These are phyloP conservation scores for Genyomyrus donnyi DNA, from an alignment of 2,113 vertebrate genomes.

Conservation along the genomic window DNA sequence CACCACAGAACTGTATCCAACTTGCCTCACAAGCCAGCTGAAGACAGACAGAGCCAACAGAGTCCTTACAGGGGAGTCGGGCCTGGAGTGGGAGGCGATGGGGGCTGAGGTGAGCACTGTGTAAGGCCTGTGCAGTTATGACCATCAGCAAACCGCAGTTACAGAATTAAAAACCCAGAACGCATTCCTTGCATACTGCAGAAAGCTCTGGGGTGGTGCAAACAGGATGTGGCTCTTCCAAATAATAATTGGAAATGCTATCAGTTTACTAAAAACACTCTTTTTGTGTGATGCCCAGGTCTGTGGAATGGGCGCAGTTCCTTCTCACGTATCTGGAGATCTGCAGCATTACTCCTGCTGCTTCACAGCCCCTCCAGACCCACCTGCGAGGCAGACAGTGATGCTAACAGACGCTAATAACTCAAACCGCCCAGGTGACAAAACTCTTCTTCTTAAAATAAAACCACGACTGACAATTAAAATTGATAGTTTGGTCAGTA, in stretches of 20 bases:
- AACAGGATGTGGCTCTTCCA: not conserved
- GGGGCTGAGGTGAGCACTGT: not conserved
- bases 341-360: not conserved
- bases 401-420: not conserved
- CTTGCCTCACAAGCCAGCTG: not conserved
- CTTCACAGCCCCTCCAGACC: not conserved
- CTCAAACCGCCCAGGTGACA: not conserved
- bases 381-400: not conserved
- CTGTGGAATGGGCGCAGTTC: not conserved
- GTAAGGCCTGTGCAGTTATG: not conserved
- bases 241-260: not conserved
- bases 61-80: not conserved
- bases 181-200: not conserved
- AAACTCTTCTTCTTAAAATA: not conserved
- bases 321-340: not conserved
- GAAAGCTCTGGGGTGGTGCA: not conserved
- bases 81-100: not conserved
- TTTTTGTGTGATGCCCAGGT: not conserved
- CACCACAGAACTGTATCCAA: constrained; percentile 10
- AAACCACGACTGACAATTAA: not conserved
- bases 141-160: not conserved
- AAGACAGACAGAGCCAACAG: not conserved
- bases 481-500: not conserved
- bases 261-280: not conserved
- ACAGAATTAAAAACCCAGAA: not conserved